Base-by-base conservation (phyloP, 2,113 vertebrate genomes). In the Neodontobutis hainanensis region DNA sequence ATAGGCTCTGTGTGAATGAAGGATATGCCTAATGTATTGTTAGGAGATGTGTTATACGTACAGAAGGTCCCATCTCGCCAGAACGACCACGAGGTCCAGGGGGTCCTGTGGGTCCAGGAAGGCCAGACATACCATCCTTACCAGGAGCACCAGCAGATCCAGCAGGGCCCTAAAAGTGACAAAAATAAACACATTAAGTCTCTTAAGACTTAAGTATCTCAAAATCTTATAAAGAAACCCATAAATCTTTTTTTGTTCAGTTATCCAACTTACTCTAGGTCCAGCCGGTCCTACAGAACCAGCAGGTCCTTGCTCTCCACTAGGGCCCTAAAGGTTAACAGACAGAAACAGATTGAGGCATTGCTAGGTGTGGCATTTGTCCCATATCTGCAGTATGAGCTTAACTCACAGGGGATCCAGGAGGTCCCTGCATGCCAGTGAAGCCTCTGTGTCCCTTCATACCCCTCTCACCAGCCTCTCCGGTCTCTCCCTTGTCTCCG, bases 401-500 rank as follows among this genome's bases (percentile, higher is more conserved):
- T 19, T 48, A 2, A 84, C 96, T 90, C 85, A 99, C 97, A 36
- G 95, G 12, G 73, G 95, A 91, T 71, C 97, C 97, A 6, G 96
- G 93, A 38, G 94, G 93, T 87, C 97, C 97, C 89, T 97, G 96
- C 82, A 96, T 94, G 87, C 97, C 97, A 0, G 96, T 95, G 92
- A 99, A 98, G 81, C 97, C 97, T 93, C 97, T 93, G 92, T 99
- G 97, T 90, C 97, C 97, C 93, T 98, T 99, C 87, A 99, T 94
- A 92, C 97, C 97, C 95, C 96, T 96, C 85, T 97, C 95, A 65
- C 97, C 97, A 73, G 93, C 93, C 88, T 99, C 97, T 10, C 97
- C 97, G 0, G 91, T 0, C 89, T 99, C 97, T 90, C 97, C 97
- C 93, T 97, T 99, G 93, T 99, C 97, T 93, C 97, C 97, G 87